Evolutionary conservation across 2,113 vertebrate species (phyloP).

Genomic region (Macaca fascicularis): DNA sequence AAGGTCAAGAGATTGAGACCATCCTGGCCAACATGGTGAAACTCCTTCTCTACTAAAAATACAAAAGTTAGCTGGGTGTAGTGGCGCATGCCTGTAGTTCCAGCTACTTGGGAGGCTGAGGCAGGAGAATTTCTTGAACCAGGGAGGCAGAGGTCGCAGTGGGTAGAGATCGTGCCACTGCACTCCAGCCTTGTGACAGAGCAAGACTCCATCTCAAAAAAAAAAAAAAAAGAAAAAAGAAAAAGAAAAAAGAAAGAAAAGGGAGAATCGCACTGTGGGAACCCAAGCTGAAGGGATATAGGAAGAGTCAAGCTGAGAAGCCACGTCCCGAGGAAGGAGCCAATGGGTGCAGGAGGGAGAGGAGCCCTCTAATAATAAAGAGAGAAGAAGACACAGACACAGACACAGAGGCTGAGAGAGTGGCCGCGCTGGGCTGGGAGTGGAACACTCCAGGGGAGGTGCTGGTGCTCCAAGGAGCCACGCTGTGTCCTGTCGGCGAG

Average conservation of each 20-base stretch:
- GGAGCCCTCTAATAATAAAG: not conserved
- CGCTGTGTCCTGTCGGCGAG: fast-evolving
- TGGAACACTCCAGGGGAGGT: not conserved
- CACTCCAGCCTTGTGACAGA: no score
- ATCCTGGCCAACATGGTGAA: no score
- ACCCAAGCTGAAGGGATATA: no score
- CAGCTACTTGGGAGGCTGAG: no score
- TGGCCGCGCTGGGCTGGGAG: not conserved
- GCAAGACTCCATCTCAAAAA: no score
- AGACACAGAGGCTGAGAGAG: not conserved
- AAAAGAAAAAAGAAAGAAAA: not conserved
- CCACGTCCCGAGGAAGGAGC: not conserved
- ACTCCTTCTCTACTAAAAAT: no score
- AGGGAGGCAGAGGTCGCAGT: no score
- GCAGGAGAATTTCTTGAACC: no score
- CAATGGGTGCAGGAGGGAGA: not conserved
- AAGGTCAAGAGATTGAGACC: no score
- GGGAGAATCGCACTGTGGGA: not conserved
- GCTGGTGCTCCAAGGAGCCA: fast-evolving
- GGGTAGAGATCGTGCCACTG: no score
- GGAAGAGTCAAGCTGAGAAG: not conserved
- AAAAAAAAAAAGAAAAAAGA: no score
- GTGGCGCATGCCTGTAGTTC: fast-evolving
- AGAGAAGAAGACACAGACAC: not conserved
- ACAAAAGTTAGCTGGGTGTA: no score